These are phyloP conservation scores for Micrasema longulum DNA, from an alignment of 1,140 invertebrate genomes.

Conservation along the genomic window DNA sequence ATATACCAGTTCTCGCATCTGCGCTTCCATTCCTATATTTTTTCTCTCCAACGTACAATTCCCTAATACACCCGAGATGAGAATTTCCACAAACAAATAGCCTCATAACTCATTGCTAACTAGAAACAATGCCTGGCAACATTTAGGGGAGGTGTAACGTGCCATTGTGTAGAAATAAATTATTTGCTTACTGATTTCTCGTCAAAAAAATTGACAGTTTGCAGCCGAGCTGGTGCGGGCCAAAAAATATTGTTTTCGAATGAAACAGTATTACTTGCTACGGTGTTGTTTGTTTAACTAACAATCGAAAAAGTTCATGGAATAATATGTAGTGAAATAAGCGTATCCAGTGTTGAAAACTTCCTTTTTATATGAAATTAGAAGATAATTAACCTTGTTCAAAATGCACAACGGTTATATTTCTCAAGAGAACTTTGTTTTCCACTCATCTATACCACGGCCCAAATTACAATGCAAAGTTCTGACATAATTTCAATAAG, in stretches of 20 bases:
- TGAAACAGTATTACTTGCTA: too few species aligned
- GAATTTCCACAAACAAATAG: conserved; percentile 13
- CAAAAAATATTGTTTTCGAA: background rate
- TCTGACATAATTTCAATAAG: too few species aligned
- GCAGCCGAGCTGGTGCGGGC: background rate
- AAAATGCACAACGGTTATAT: too few species aligned
- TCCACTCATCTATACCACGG: too few species aligned
- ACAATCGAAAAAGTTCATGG: too few species aligned
- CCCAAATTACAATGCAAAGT: too few species aligned
- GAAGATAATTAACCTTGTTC: too few species aligned
- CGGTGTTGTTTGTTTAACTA: too few species aligned
- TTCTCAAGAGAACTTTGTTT: too few species aligned
- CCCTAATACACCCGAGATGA: conserved; percentile 2
- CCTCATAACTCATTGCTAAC: conserved; percentile 9
- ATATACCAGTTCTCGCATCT: background rate
- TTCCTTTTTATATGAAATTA: too few species aligned
- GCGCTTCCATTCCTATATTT: background rate
- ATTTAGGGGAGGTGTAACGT: background rate
- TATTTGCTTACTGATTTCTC: background rate
- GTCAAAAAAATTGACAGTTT: background rate
- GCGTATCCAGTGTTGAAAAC: too few species aligned
- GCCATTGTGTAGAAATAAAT: background rate
- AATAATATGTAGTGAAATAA: too few species aligned
- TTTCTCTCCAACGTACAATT: conserved; percentile 11
- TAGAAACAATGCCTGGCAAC: conserved; percentile 8